These are phyloP conservation scores for Autographa gamma DNA, from an alignment of 2,888 invertebrate genomes.

Conservation along the genomic window DNA sequence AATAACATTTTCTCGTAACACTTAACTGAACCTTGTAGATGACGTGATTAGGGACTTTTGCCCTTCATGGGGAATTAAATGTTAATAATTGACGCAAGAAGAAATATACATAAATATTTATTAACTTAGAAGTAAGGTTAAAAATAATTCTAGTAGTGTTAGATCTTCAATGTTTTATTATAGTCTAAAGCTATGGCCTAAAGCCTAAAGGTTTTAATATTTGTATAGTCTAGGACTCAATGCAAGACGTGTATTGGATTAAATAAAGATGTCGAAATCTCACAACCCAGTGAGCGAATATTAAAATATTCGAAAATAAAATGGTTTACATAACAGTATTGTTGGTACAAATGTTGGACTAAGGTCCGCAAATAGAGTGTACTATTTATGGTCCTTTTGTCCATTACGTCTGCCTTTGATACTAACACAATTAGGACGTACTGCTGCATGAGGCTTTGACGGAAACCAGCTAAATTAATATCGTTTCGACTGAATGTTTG, in stretches of 20 bases:
- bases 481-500: not conserved
- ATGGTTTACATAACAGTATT: not conserved
- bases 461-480: slow-evolving; percentile 10
- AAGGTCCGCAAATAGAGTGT: not conserved
- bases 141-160: too few species aligned
- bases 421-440: slow-evolving; percentile 26
- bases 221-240: too few species aligned
- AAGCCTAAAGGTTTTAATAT: too few species aligned
- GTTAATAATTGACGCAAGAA: slow-evolving; percentile 1
- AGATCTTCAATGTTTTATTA: too few species aligned
- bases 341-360: not conserved
- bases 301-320: not conserved
- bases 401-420: slow-evolving; percentile 22
- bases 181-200: too few species aligned
- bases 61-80: slow-evolving; percentile 8
- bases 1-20: slow-evolving; percentile 54
- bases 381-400: slow-evolving; percentile 3
- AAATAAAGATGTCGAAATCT: not conserved
- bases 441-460: slow-evolving; percentile 18
- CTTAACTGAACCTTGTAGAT: slow-evolving; percentile 45
- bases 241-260: too few species aligned
- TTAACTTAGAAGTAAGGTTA: too few species aligned
- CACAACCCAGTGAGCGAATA: not conserved
- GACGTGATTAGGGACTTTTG: slow-evolving; percentile 23
- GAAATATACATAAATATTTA: too few species aligned